These are phyloP conservation scores for Synanthedon andrenaeformis DNA, from an alignment of 2,888 invertebrate genomes.

Conservation along the genomic window DNA sequence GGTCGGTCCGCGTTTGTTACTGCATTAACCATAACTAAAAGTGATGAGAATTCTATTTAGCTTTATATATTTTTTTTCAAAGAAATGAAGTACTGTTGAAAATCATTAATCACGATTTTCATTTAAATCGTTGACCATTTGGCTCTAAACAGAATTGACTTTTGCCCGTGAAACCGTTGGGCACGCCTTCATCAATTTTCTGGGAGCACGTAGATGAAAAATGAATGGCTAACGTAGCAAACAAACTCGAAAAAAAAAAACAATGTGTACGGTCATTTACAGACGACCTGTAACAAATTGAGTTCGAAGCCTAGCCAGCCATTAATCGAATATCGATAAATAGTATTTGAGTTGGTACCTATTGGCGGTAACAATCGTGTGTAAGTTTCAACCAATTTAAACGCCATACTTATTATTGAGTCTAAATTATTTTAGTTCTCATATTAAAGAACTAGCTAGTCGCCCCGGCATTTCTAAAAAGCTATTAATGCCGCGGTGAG, in stretches of 20 bases:
- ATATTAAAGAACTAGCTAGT: too few relatives aligned
- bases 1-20: too few relatives aligned
- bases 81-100: background rate
- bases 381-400: too few relatives aligned
- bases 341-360: too few relatives aligned
- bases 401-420: too few relatives aligned
- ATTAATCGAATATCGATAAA: background rate
- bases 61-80: background rate
- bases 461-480: too few relatives aligned
- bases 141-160: background rate
- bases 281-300: background rate
- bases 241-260: background rate
- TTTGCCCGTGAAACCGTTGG: background rate
- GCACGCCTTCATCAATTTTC: background rate
- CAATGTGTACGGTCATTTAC: constrained; percentile 9
- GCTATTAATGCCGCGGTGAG: too few relatives aligned
- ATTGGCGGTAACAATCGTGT: too few relatives aligned
- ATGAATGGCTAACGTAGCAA: background rate
- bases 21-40: too few relatives aligned
- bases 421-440: too few relatives aligned
- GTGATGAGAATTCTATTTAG: too few relatives aligned
- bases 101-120: background rate
- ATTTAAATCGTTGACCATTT: background rate
- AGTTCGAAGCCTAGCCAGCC: background rate
- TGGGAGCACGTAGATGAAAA: background rate